Conservation (phyloP, 2,888 invertebrate genomes). For the Eulithis prunata region DNA sequence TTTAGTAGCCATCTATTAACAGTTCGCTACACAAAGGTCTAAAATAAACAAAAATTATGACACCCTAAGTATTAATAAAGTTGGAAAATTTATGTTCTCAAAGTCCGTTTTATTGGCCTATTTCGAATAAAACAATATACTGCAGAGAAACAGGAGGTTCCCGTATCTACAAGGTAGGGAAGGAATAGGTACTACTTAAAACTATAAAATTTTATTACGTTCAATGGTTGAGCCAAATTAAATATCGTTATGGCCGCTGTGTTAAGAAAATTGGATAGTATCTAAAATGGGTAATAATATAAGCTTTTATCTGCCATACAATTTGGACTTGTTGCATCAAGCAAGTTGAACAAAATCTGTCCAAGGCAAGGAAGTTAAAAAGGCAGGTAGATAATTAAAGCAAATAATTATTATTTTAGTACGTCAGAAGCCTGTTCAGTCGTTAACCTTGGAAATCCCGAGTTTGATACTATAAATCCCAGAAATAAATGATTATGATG, state of each 20-base stretch:
- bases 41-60: constrained; percentile 47
- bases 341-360: too few species aligned
- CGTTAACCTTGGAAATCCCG: too few species aligned
- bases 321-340: constrained; percentile 9
- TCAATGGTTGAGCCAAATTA: constrained; percentile 46
- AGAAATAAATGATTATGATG: too few species aligned
- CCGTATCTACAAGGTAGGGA: constrained; percentile 23
- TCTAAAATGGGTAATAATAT: constrained; percentile 16
- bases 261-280: constrained; percentile 23
- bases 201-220: constrained; percentile 48
- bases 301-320: constrained; percentile 13
- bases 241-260: constrained; percentile 30
- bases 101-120: constrained; percentile 46
- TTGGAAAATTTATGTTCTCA: constrained; percentile 43
- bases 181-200: constrained; percentile 24
- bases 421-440: too few species aligned
- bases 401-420: too few species aligned
- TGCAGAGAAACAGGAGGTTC: constrained; percentile 29
- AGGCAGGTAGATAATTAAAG: background rate
- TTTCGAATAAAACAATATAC: constrained; percentile 51
- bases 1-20: too few species aligned
- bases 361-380: background rate
- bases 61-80: constrained; percentile 48
- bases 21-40: too few species aligned
- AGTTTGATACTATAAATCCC: too few species aligned